These are phyloP conservation scores for Labeo calbasu DNA, from an alignment of 2,797 vertebrate genomes.

Conservation along the genomic window DNA sequence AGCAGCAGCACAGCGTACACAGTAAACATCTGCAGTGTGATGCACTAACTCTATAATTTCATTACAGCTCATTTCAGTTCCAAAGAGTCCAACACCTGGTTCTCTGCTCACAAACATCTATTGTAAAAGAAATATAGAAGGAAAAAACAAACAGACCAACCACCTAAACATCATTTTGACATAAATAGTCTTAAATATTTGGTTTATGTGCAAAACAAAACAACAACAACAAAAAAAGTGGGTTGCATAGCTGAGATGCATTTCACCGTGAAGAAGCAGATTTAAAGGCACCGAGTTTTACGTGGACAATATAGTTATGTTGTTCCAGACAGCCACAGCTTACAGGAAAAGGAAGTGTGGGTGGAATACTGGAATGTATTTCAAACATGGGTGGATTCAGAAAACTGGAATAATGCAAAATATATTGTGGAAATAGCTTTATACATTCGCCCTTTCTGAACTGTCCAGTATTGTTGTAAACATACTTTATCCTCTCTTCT, in stretches of 20 bases:
- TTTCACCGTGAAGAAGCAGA: slow-evolving; percentile 24
- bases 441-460: slow-evolving; percentile 26
- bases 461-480: slow-evolving; percentile 46
- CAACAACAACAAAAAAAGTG: neutral
- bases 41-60: slow-evolving; percentile 43
- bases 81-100: slow-evolving; percentile 33
- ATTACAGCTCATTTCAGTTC: slow-evolving; percentile 43
- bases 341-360: slow-evolving; percentile 52
- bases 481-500: slow-evolving; percentile 19
- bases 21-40: slow-evolving; percentile 32
- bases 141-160: neutral
- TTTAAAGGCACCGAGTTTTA: slow-evolving; percentile 50
- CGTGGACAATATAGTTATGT: slow-evolving; percentile 28
- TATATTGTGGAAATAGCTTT: slow-evolving; percentile 35
- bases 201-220: slow-evolving; percentile 32
- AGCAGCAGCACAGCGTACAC: neutral
- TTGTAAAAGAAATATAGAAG: neutral
- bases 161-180: slow-evolving; percentile 20
- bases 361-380: slow-evolving; percentile 53
- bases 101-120: slow-evolving; percentile 17
- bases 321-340: slow-evolving; percentile 16
- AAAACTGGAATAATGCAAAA: slow-evolving; percentile 47
- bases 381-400: slow-evolving; percentile 37
- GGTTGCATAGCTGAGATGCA: slow-evolving; percentile 30
- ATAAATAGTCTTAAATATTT: slow-evolving; percentile 36